Percentiles rank a stretch among this genome's conserved stretches.
Conservation (phyloP, 2,113 vertebrate species). For the Rhadina sibilatrix region DNA sequence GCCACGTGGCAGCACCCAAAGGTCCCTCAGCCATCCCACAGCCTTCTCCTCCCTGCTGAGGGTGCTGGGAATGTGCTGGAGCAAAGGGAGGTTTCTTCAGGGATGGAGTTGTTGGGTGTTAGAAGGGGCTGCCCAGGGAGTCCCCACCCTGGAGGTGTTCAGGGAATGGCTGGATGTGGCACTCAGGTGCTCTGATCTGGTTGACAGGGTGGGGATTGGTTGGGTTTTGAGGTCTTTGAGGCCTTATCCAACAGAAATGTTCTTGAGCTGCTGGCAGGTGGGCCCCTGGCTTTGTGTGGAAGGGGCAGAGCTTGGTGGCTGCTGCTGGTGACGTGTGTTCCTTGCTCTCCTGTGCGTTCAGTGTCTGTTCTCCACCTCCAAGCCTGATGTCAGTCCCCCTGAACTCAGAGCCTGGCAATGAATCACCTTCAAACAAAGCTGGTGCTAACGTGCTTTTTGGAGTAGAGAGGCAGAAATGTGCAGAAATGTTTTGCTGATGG, state of each 20-base stretch:
- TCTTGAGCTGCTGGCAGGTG: neutral
- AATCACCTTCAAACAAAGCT: neutral
- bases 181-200: neutral
- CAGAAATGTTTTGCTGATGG: neutral
- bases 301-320: neutral
- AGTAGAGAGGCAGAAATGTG: neutral
- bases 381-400: neutral
- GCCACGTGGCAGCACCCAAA: neutral
- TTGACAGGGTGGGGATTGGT: neutral
- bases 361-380: neutral
- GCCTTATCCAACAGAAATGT: fast-evolving
- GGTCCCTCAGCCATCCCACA: neutral
- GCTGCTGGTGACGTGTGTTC: fast-evolving
- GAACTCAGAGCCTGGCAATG: neutral
- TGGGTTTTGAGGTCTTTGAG: neutral
- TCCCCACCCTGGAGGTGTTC: neutral
- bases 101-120: neutral
- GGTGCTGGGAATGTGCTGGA: neutral
- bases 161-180: fast-evolving
- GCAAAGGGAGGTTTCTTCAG: neutral
- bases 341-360: neutral
- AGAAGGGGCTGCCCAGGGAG: neutral
- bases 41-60: fast-evolving
- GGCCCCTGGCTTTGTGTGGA: neutral
- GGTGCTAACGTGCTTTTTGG: neutral